Percentiles rank a stretch among this genome's conserved stretches.
These are phyloP conservation scores for Dipodomys ordii DNA, from an alignment of 2,113 vertebrate genomes.

Conservation along the genomic window DNA sequence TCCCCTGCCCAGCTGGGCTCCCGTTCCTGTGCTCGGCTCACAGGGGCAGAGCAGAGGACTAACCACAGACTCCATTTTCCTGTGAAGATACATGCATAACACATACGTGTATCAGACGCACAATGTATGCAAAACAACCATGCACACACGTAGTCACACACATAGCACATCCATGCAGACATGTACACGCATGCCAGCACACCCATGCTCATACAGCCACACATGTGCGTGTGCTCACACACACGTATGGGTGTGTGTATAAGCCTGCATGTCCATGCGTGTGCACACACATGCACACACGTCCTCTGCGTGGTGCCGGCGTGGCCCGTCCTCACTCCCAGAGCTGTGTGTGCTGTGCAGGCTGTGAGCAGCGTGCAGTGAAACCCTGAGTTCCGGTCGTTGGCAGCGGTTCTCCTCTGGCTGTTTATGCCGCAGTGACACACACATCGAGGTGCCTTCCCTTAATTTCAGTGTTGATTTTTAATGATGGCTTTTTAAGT, in stretches of 20 bases:
- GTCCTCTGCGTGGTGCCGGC: neutral
- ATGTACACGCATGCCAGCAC: too few species aligned
- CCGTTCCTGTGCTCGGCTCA: too few species aligned
- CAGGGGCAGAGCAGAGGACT: neutral
- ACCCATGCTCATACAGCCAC: too few species aligned
- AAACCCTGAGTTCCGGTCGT: neutral
- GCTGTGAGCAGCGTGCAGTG: accelerated
- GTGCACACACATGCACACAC: neutral
- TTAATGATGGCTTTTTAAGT: neutral
- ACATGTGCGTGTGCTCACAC: too few species aligned
- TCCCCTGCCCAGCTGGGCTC: too few species aligned
- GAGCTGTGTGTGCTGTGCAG: too few species aligned
- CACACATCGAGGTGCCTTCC: neutral
- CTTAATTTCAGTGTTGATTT: neutral
- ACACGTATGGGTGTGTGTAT: neutral
- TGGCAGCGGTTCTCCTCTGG: neutral
- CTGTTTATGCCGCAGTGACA: neutral
- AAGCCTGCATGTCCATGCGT: neutral
- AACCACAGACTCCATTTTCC: too few species aligned
- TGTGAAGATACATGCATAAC: too few species aligned
- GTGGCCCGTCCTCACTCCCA: too few species aligned
- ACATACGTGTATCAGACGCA: too few species aligned
- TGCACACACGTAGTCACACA: too few species aligned
- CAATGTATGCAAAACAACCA: too few species aligned
- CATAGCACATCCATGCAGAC: neutral